phyloP scores from a whole-genome alignment of 2,888 invertebrate species.

The Volucella inanis region DNA sequence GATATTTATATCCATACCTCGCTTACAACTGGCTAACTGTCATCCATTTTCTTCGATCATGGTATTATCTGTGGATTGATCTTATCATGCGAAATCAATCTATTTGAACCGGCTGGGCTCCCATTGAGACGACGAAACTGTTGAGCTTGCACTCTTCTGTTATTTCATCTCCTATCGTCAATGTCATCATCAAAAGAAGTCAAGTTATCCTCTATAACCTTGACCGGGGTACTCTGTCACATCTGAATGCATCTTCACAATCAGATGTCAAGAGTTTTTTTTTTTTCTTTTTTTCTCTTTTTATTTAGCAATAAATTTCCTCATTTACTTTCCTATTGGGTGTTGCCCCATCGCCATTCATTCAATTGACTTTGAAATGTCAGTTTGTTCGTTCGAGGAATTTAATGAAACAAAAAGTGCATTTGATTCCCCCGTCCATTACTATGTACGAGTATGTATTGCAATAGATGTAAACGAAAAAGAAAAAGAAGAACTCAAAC shows the following conservation, averaged over 20 bases:
- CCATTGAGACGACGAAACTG: too few relatives aligned
- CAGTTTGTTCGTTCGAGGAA: not conserved
- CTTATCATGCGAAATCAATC: too few relatives aligned
- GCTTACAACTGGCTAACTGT: too few relatives aligned
- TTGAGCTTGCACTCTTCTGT: not conserved
- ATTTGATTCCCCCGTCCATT: conserved; percentile 11
- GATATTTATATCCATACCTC: too few relatives aligned
- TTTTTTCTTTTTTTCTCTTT: not conserved
- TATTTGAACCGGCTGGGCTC: too few relatives aligned
- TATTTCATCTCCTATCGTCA: not conserved
- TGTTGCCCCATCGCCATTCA: conserved; percentile 25
- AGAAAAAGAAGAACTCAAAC: not conserved
- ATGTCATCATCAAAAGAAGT: not conserved
- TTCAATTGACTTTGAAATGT: conserved; percentile 54
- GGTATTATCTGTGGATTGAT: too few relatives aligned
- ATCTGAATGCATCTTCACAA: conserved; percentile 10
- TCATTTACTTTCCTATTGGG: conserved; percentile 31
- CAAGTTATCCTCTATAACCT: conserved; percentile 14
- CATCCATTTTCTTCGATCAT: too few relatives aligned
- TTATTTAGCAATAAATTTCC: conserved; percentile 24
- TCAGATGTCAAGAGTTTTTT: not conserved
- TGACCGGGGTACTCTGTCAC: conserved; percentile 36
- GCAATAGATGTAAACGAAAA: conserved; percentile 9
- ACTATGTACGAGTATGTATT: not conserved
- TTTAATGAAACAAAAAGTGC: conserved; percentile 16